These are phyloP conservation scores for Chauna torquata DNA, from an alignment of 2,113 vertebrate genomes.

Conservation along the genomic window DNA sequence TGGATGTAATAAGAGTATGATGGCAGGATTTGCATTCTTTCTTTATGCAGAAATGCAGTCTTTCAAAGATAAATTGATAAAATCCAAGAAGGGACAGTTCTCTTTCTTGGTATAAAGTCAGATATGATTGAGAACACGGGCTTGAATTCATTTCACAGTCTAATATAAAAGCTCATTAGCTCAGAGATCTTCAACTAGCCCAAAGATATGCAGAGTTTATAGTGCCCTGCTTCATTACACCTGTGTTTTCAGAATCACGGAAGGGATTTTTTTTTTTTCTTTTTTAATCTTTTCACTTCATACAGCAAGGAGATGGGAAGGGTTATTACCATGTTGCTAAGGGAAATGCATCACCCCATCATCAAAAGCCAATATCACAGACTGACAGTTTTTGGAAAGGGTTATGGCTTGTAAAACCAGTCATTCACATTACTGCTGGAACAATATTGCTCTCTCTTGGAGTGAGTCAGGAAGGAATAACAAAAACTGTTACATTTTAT, in stretches of 20 bases:
- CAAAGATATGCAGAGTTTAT: not conserved
- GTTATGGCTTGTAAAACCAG: conserved; percentile 46
- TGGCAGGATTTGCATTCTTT: not conserved
- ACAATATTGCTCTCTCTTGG: conserved; percentile 28
- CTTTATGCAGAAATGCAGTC: not conserved
- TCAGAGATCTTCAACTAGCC: not conserved
- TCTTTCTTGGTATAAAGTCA: not conserved
- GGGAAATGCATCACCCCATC: conserved; percentile 46
- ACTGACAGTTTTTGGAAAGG: conserved; percentile 41
- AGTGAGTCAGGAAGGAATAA: conserved; percentile 16
- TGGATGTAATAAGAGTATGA: not conserved
- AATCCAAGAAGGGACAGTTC: not conserved
- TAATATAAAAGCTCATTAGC: conserved; percentile 30
- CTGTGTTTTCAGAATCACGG: not conserved
- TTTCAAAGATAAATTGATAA: not conserved
- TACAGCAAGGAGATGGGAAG: conserved; percentile 10
- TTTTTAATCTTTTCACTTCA: conserved; percentile 23
- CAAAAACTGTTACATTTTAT: conserved; percentile 1
- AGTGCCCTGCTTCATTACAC: not conserved
- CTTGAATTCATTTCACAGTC: conserved; percentile 20
- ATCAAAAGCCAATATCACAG: conserved; percentile 52
- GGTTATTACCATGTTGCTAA: conserved; percentile 44
- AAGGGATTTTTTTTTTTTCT: not conserved
- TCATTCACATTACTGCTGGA: conserved; percentile 19
- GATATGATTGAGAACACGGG: not conserved